A percentile compares a stretch with the other conserved stretches of the same genome.
Conservation (phyloP, 1,140 invertebrate species). For the Potamilus streckersoni region DNA sequence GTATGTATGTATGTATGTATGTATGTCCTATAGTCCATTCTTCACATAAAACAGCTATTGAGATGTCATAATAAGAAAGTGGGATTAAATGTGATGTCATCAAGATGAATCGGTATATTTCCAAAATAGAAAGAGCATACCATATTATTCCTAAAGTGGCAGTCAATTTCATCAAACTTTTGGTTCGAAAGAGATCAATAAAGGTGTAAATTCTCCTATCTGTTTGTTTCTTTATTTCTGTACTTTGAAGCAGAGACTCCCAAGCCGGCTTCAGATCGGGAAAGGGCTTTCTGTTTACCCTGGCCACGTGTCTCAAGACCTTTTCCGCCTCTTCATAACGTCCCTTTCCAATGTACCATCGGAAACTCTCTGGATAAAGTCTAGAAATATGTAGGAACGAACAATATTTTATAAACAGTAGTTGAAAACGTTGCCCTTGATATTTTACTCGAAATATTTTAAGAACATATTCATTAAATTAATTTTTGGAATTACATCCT, state of each 20-base stretch:
- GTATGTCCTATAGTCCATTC: too few relatives aligned
- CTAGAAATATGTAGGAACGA: slow-evolving; percentile 2
- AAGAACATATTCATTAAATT: background rate
- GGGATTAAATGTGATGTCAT: too few relatives aligned
- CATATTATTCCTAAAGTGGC: too few relatives aligned
- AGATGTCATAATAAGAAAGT: too few relatives aligned
- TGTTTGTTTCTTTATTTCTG: background rate
- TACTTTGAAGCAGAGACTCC: background rate
- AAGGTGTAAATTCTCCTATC: slow-evolving; percentile 6
- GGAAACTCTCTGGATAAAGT: slow-evolving; percentile 10
- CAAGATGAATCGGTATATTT: too few relatives aligned
- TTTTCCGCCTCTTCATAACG: slow-evolving; percentile 17
- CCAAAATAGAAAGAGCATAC: too few relatives aligned
- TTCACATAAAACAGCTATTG: too few relatives aligned
- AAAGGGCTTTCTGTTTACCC: slow-evolving; percentile 14
- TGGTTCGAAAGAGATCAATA: slow-evolving; percentile 15
- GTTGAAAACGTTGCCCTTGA: too few relatives aligned
- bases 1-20: too few relatives aligned
- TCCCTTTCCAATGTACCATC: slow-evolving; percentile 14
- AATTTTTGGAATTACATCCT: background rate
- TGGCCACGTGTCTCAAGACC: slow-evolving; percentile 7
- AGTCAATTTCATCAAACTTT: background rate
- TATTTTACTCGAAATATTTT: background rate
- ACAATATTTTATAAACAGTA: too few relatives aligned
- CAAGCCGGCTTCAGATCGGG: slow-evolving; percentile 4